Base-by-base conservation (phyloP, 2,888 invertebrate genomes). In the Conchocele bisecta region DNA sequence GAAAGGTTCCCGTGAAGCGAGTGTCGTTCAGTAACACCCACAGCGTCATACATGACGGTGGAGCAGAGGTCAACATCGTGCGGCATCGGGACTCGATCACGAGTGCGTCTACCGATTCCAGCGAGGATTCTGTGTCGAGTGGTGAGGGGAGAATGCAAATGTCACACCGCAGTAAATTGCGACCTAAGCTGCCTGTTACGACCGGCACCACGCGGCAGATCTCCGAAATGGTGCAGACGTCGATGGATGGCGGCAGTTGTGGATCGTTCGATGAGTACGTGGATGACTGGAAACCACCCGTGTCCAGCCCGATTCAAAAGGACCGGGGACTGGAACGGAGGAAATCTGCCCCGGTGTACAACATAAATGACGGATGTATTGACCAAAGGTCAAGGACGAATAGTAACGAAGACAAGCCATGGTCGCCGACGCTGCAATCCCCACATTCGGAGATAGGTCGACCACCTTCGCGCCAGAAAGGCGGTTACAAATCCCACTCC, bases 11-110 rank as follows among this genome's bases (percentile, higher is more conserved):
- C 17, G 85, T 86, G 15, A 88, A 88, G 65, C 83, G 88, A 29
- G 88, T 87, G 20, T 88, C 88, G 37, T 87, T 87, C 69, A 88
- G 88, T 67, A 86, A 83, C 53, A 88, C 86, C 15, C 86, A 85
- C 63, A 83, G 86, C 67, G 85, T 87, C 37, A 88, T 87, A 37
- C 83, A 85, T 59, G 86, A 86, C 58, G 74, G 75, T 5, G 79
- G 83, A 2, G 85, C 85, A 61, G 85, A 86, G 60, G 67, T 84
- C 22, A 64, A 82, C 17, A 75, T 74, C 0, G 66, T 84, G 35
- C 75, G 82, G 26, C 88, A 88, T 66, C 63, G 88, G 22, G 88
- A 88, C 65, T 88, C 88, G 26, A 88, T 88, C 39, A 86, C 86
- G 11, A 86, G 86, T 70, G 86, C 87, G 42, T 86, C 87, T 20